Base-by-base conservation (phyloP, 2,888 invertebrate genomes). In the Loripinus fragilis region DNA sequence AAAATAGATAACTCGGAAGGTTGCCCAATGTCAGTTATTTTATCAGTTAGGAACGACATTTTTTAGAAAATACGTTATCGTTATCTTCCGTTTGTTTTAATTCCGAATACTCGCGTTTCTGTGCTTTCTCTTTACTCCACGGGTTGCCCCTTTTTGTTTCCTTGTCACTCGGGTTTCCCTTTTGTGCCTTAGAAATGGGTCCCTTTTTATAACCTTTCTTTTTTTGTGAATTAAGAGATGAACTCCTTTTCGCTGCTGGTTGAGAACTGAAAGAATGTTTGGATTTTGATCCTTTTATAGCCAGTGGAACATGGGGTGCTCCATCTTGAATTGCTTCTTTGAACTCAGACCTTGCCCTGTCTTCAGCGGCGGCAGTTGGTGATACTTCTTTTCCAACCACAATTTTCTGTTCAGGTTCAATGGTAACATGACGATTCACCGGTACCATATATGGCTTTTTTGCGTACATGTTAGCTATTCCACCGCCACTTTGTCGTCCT, bases 331-430 rank as follows among this genome's bases (percentile, higher is more conserved):
- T 60, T n/a, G 71, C 67, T 25, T 71, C 71, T 25, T 71, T 76
- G 38, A 72, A 28, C 48, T 77, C 60, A 8, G 60, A 60, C 60
- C 71, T 69, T 7, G 68, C 72, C 60, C 72, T 77, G 30, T 77
- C 68, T 45, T 77, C 76, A 10, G 72, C 68, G n/a, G 25, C 76
- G 12, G 69, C 55, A 50, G 50, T 45, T 17, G 76, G 68, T 5
- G 71, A 69, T 20, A 77, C 48, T 23, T 68, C 60, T 35, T 72
- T 15, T 20, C 48, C 48, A 5, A 48, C 48, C 17, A 48, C 7
- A 20, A 48, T 15, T 48, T 48, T 48, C 42, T 12, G 55, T 5
- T 48, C 48, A 8, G 48, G 48, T 48, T 48, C 48, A 48, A 2
- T 15, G 48, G 48, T 38, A 8, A 68, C 33, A 41, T 76, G 70